Conservation (phyloP, 1,140 invertebrate genomes). For the Agrilus planipennis region DNA sequence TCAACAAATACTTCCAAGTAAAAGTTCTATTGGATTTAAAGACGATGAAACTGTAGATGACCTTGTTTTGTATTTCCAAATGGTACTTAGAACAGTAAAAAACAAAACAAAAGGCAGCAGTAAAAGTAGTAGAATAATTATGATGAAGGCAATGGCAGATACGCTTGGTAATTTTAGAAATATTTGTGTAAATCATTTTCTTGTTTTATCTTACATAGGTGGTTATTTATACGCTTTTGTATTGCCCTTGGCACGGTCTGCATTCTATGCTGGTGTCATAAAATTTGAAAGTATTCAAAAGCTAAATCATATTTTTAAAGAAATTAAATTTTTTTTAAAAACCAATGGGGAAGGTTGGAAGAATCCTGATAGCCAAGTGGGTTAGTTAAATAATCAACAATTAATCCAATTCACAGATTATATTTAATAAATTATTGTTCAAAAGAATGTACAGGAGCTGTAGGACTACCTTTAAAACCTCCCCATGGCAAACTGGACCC, state of each 20-base stretch:
- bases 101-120: slow-evolving; percentile 34
- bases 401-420: background rate
- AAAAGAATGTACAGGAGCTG: background rate
- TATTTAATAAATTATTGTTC: background rate
- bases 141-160: slow-evolving; percentile 42
- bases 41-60: slow-evolving; percentile 34
- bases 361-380: slow-evolving; percentile 21
- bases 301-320: slow-evolving; percentile 41
- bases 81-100: slow-evolving; percentile 36
- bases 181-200: background rate
- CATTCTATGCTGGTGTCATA: slow-evolving; percentile 47
- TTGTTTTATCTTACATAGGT: slow-evolving; percentile 19
- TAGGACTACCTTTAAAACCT: background rate
- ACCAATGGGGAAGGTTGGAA: slow-evolving; percentile 47
- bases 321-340: slow-evolving; percentile 40
- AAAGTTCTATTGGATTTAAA: slow-evolving; percentile 30
- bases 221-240: slow-evolving; percentile 43
- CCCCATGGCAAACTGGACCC: slow-evolving; percentile 11
- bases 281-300: slow-evolving; percentile 39
- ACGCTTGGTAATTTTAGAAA: slow-evolving; percentile 26
- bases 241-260: slow-evolving; percentile 40
- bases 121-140: slow-evolving; percentile 34
- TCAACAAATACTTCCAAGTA: slow-evolving; percentile 32
- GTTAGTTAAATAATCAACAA: background rate
- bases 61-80: slow-evolving; percentile 40